Evolutionary conservation across 1,140 invertebrate genomes (phyloP).

Genomic region (Penaeus chinensis): DNA sequence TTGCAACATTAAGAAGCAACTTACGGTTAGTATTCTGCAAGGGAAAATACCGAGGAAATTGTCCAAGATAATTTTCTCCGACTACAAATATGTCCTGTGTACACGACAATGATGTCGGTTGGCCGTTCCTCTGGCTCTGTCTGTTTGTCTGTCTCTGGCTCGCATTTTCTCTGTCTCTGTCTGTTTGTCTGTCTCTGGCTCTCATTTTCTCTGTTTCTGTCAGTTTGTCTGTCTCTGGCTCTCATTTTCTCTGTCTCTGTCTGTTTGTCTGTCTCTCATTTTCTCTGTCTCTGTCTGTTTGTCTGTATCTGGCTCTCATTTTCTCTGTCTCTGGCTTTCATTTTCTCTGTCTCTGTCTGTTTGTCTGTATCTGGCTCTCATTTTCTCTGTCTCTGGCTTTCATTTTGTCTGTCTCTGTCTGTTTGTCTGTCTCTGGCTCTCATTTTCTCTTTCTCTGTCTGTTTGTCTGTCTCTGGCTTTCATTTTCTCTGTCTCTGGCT

Average conservation of each 20-base stretch:
- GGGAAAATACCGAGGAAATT: constrained; percentile 23
- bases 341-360: no score
- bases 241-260: neutral
- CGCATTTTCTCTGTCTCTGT: neutral
- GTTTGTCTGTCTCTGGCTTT: no score
- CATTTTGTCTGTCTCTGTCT: no score
- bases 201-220: neutral
- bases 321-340: neutral
- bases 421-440: neutral
- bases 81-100: constrained; percentile 16
- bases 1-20: constrained; percentile 33
- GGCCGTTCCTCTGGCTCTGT: neutral
- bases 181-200: neutral
- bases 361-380: no score
- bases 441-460: no score
- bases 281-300: neutral
- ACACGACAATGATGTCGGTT: neutral
- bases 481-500: no score
- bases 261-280: neutral
- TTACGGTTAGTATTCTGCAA: constrained; percentile 38
- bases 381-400: no score
- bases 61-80: constrained; percentile 43
- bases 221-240: neutral
- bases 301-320: neutral
- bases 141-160: neutral